Evolutionary conservation across 2,888 invertebrate genomes (phyloP).

Genomic region (Eumacrocentrus americanus): DNA sequence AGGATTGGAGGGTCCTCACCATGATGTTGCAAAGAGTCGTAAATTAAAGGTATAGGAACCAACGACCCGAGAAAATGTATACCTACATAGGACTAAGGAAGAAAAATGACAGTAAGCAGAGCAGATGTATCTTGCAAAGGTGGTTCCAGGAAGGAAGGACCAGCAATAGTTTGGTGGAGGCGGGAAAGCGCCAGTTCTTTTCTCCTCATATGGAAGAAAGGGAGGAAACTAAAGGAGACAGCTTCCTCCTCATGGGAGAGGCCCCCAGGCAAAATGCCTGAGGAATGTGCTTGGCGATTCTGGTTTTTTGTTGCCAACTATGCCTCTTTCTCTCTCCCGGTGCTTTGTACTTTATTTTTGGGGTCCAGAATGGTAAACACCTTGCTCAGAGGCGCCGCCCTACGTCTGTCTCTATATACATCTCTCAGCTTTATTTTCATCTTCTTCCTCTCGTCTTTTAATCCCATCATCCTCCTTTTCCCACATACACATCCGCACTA

Average conservation of each 20-base stretch:
- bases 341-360: conserved; percentile 55
- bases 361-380: conserved; percentile 57
- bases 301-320: neutral
- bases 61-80: too few species aligned
- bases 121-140: conserved; percentile 37
- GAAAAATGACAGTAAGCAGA: conserved; percentile 27
- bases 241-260: neutral
- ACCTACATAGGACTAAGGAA: conserved; percentile 12
- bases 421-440: conserved; percentile 35
- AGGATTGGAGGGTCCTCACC: too few species aligned
- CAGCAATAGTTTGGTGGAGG: neutral
- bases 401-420: conserved; percentile 37
- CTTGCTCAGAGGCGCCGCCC: conserved; percentile 59
- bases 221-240: neutral
- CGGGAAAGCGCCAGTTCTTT: neutral
- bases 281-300: neutral
- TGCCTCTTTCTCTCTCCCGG: conserved; percentile 39
- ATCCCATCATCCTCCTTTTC: neutral
- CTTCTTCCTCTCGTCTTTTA: conserved; percentile 28
- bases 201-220: neutral
- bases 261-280: neutral
- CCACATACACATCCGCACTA: conserved; percentile 24
- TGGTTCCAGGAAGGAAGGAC: conserved; percentile 18
- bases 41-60: too few species aligned
- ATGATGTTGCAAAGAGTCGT: too few species aligned